Percentiles rank a stretch among this genome's conserved stretches.
Conservation (phyloP, 2,113 vertebrate species). For the Baryphthengus martii region DNA sequence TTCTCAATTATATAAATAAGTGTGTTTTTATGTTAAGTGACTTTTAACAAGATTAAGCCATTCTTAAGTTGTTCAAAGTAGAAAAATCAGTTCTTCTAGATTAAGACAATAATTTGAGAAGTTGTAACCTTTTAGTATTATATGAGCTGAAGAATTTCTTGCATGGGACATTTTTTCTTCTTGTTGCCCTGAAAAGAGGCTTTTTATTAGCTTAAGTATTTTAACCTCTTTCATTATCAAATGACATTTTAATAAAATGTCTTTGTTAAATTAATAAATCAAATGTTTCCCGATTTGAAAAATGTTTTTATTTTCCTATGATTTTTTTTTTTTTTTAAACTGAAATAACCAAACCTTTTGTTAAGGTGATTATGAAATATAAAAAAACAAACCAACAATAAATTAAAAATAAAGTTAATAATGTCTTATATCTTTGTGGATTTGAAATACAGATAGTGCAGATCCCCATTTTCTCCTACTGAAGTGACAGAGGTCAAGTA, state of each 20-base stretch:
- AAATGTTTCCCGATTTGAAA: neutral
- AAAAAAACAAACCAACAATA: neutral
- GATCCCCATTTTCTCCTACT: neutral
- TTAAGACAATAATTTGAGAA: neutral
- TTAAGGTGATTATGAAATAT: neutral
- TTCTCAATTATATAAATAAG: slow-evolving; percentile 8
- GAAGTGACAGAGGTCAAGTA: neutral
- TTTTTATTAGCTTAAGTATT: neutral
- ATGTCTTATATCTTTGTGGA: neutral
- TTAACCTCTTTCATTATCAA: neutral
- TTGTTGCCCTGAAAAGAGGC: neutral
- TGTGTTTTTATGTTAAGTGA: neutral
- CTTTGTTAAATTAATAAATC: neutral
- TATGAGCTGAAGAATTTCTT: neutral
- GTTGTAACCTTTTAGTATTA: neutral
- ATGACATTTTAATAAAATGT: neutral
- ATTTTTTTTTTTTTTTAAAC: neutral
- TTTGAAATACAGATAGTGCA: neutral
- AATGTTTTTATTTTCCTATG: neutral
- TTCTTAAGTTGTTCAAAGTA: neutral
- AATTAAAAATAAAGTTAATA: neutral
- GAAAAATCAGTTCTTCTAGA: neutral
- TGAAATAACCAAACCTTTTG: neutral
- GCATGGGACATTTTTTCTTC: neutral
- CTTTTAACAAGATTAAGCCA: neutral